Percentiles rank a stretch among this genome's conserved stretches.
Evolutionary conservation across 2,888 invertebrate genomes (phyloP).

Genomic region (Dryobota labecula): DNA sequence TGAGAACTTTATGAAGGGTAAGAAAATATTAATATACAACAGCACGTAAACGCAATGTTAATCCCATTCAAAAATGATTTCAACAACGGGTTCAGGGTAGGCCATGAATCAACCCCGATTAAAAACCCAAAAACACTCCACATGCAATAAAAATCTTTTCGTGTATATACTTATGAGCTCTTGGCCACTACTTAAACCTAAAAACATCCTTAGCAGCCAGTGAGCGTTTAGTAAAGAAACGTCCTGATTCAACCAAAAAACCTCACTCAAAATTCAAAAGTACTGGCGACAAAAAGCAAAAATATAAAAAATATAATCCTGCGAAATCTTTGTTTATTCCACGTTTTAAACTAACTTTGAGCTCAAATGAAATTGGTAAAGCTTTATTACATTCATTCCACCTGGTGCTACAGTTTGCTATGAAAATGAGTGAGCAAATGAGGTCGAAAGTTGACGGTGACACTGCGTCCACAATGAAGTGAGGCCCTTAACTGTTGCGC

Average conservation of each 20-base stretch:
- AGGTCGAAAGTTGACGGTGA: slow-evolving; percentile 74
- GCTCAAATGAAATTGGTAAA: slow-evolving; percentile 60
- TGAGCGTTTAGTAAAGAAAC: not conserved
- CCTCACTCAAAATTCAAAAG: not conserved
- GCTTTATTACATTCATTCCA: slow-evolving; percentile 67
- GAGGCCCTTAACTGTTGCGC: slow-evolving; percentile 71
- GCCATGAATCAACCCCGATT: not conserved
- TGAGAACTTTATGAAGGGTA: not conserved
- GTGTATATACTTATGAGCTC: not conserved
- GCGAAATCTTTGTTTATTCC: slow-evolving; percentile 25
- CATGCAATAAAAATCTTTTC: not conserved
- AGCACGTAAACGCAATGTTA: not conserved
- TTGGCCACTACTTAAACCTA: not conserved
- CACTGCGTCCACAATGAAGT: slow-evolving; percentile 66
- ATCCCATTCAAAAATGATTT: not conserved
- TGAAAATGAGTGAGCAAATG: slow-evolving; percentile 75
- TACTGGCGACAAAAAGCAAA: slow-evolving; percentile 2
- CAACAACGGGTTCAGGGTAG: not conserved
- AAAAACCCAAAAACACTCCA: not conserved
- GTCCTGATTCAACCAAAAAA: not conserved
- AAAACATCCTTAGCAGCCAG: not conserved
- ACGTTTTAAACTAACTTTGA: slow-evolving; percentile 28
- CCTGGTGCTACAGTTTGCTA: slow-evolving; percentile 67
- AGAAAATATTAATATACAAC: not conserved
- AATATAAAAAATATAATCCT: not conserved